Evolutionary conservation across 2,888 invertebrate genomes (phyloP).

Genomic region (Leptinotarsa haldemani): DNA sequence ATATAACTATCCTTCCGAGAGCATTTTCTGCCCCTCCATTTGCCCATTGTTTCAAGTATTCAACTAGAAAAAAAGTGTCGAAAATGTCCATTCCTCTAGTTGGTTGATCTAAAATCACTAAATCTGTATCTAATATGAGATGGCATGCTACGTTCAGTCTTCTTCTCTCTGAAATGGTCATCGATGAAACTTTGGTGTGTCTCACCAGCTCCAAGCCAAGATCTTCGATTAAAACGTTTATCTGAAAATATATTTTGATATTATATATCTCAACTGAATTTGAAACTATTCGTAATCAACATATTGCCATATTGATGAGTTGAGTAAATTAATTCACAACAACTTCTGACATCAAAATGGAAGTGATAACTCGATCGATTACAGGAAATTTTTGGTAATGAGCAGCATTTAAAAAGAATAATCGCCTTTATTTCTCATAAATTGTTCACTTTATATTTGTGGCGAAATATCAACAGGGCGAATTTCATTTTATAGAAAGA

Average conservation of each 20-base stretch:
- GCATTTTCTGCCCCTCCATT: slow-evolving; percentile 65
- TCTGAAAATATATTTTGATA: slow-evolving; percentile 68
- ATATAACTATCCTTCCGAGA: slow-evolving; percentile 82
- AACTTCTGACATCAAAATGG: too few species aligned
- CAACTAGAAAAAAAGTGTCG: slow-evolving; percentile 94
- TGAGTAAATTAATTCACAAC: too few species aligned
- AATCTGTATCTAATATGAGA: slow-evolving; percentile 85
- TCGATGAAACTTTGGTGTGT: slow-evolving; percentile 84
- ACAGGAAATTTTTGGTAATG: too few species aligned
- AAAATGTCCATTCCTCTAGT: slow-evolving; percentile 91
- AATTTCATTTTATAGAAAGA: too few species aligned
- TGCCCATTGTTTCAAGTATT: slow-evolving; percentile 94
- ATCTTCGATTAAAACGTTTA: slow-evolving; percentile 90
- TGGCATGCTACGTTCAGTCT: slow-evolving; percentile 92
- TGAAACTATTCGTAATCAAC: too few species aligned
- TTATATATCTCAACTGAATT: not conserved
- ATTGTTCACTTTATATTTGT: too few species aligned
- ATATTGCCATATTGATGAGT: too few species aligned
- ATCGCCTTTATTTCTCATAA: too few species aligned
- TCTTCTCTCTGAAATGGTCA: slow-evolving; percentile 89
- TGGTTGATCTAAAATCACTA: slow-evolving; percentile 89
- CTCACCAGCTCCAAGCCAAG: slow-evolving; percentile 90
- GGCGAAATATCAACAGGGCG: too few species aligned
- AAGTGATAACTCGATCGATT: too few species aligned
- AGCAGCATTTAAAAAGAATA: too few species aligned